Evolutionary conservation across 2,113 vertebrate genomes (phyloP).

Genomic region (Morone chrysops): DNA sequence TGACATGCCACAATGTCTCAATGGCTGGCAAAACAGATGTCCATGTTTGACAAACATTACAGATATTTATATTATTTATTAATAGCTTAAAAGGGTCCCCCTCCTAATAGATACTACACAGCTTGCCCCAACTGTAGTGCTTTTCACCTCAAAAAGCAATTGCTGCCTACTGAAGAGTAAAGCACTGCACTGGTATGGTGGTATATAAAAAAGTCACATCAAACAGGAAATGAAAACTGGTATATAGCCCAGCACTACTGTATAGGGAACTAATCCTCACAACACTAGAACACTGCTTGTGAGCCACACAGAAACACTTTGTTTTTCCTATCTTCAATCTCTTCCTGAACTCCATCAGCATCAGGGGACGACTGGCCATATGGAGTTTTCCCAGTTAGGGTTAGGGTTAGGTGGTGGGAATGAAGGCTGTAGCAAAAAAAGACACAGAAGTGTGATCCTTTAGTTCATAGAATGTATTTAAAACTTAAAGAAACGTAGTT

Average conservation of each 20-base stretch:
- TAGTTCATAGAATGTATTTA: not conserved
- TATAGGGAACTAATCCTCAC: not conserved
- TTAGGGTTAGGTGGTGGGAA: not conserved
- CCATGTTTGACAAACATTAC: not conserved
- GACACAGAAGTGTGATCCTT: not conserved
- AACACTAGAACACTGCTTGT: not conserved
- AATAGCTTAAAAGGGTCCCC: too few species aligned
- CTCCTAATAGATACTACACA: too few species aligned
- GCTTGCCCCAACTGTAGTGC: too few species aligned
- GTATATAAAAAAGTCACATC: too few species aligned
- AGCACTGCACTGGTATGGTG: too few species aligned
- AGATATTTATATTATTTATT: too few species aligned
- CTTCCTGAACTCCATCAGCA: not conserved
- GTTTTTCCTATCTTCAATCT: not conserved
- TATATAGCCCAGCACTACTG: too few species aligned
- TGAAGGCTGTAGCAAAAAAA: not conserved
- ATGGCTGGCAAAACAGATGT: not conserved
- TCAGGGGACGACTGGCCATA: not conserved
- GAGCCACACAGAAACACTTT: constrained; percentile 1
- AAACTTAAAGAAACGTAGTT: not conserved
- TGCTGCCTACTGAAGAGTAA: too few species aligned
- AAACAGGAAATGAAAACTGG: too few species aligned
- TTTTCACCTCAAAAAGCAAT: too few species aligned
- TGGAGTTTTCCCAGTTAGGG: constrained; percentile 9
- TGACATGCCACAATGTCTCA: not conserved